phyloP scores from a whole-genome alignment of 2,888 invertebrate genomes.

The Luperina nickerlii region DNA sequence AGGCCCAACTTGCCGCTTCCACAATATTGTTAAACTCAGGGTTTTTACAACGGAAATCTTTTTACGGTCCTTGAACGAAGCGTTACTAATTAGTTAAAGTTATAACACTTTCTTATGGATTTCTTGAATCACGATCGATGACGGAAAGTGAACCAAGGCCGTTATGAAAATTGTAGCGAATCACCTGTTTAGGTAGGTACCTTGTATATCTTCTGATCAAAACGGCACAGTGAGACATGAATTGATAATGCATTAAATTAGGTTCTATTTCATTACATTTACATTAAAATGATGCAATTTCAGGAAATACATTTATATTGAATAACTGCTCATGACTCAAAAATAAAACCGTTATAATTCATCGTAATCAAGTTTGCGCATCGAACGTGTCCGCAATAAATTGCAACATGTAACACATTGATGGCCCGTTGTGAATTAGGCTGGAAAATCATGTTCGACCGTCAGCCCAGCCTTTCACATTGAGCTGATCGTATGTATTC shows the following conservation, averaged over 20 bases:
- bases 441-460: conserved; percentile 82
- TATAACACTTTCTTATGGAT: conserved; percentile 64
- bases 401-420: conserved; percentile 75
- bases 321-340: conserved; percentile 58
- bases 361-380: conserved; percentile 73
- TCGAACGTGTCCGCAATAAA: conserved; percentile 76
- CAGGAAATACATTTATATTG: conserved; percentile 55
- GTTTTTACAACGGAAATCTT: conserved; percentile 37
- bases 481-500: conserved; percentile 72
- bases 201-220: conserved; percentile 10
- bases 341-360: conserved; percentile 69
- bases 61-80: conserved; percentile 57
- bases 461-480: conserved; percentile 81
- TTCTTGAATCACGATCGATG: conserved; percentile 64
- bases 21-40: conserved; percentile 20
- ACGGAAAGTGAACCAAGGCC: conserved; percentile 58
- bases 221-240: neutral
- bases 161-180: conserved; percentile 28
- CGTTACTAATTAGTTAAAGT: conserved; percentile 57
- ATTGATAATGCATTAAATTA: neutral
- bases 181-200: neutral
- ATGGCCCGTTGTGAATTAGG: conserved; percentile 81
- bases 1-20: neutral
- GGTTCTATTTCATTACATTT: conserved; percentile 22
- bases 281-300: conserved; percentile 40